Percentiles rank a stretch among this genome's conserved stretches.
Conservation (phyloP, 2,888 invertebrate species). For the Pheosia tremula region DNA sequence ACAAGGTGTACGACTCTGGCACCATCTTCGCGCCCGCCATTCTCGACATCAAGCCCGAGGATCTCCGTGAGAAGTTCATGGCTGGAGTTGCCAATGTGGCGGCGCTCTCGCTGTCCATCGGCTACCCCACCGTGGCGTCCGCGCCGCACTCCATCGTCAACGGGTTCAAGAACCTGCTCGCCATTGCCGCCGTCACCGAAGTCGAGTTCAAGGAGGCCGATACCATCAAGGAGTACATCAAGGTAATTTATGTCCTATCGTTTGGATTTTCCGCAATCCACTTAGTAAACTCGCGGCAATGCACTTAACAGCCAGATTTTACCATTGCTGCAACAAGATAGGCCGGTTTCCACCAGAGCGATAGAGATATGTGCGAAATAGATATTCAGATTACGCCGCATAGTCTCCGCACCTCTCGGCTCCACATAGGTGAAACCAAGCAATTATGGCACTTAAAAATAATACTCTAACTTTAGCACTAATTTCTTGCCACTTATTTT, state of each 20-base stretch:
- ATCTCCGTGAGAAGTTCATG: conserved; percentile 95
- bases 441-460: too few species aligned
- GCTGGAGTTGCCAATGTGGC: conserved; percentile 98
- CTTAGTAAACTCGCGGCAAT: too few species aligned
- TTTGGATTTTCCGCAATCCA: fast-evolving
- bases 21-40: conserved; percentile 98
- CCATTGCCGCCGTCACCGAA: conserved; percentile 98
- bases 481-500: too few species aligned
- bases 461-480: too few species aligned
- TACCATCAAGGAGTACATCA: conserved; percentile 96
- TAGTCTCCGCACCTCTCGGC: too few species aligned
- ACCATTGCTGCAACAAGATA: too few species aligned
- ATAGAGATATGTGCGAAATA: too few species aligned
- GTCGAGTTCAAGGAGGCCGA: conserved; percentile 97
- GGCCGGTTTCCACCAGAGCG: too few species aligned
- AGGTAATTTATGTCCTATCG: conserved; percentile 78
- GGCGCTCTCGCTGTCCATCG: conserved; percentile 95
- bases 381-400: too few species aligned
- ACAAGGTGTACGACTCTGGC: conserved; percentile 97
- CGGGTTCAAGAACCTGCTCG: conserved; percentile 98
- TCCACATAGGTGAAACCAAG: too few species aligned
- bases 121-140: conserved; percentile 98
- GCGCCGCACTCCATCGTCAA: conserved; percentile 99
- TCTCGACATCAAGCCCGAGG: conserved; percentile 99
- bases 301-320: too few species aligned